Base-by-base conservation (phyloP, 2,113 vertebrate genomes). In the Octodon degus region DNA sequence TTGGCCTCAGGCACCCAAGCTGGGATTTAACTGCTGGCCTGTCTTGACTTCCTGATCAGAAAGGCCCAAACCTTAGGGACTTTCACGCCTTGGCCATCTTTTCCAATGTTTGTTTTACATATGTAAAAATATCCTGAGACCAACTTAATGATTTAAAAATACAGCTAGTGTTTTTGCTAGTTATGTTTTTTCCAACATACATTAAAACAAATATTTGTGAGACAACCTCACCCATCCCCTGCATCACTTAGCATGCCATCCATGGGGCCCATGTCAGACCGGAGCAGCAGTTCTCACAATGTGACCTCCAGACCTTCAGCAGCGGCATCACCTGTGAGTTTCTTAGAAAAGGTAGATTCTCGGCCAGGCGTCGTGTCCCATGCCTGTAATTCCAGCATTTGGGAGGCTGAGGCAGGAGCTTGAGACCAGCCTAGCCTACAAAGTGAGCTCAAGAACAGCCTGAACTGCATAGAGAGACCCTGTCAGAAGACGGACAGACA, bases 231-330 rank as follows among this genome's bases (percentile, higher is more conserved):
- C 30, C 43, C 67, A 50, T 16, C 13, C 19, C 0, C 2, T 5
- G 32, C 11, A 20, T 43, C 20, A n/a, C 20, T 9, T 37, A 24
- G 43, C 53, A 25, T 22, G 43, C 14, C 1, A 11, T n/a, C 53
- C 72, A 0, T 14, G 17, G 19, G 8, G 43, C n/a, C 32, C 10
- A 13, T 5, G 0, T 32, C 65, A 34, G 1, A 12, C 3, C 4
- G 40, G 53, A 81, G 50, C n/a, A 5, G 1, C 3, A 7, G 3
- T 32, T 58, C 47, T 77, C 90, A 34, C 9, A 8, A 7, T 47
- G 25, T 40, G 62, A 62, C 10, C 55, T 43, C 27, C 84, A 70
- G 17, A 6, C 0, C 2, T 22, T 77, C 62, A 67, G 68, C 30
- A 8, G 55, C 25, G 17, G 86, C 8, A 40, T 2, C 43, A 5